Base-by-base conservation (phyloP, 2,888 invertebrate species). In the Chymomyza fuscimana region DNA sequence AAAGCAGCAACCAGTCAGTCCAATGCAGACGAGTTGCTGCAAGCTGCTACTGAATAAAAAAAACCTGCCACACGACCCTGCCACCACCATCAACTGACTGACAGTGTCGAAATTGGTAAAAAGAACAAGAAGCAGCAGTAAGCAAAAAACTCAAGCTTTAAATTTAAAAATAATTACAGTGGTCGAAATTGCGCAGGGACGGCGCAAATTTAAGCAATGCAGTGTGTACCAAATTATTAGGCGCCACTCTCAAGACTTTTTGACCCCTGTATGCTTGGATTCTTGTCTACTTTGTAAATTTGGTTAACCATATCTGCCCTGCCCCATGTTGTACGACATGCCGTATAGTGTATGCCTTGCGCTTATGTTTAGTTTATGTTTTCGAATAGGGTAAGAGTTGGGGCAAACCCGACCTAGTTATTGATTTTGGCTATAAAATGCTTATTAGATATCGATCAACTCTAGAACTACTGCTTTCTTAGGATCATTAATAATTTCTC, bases 31-130 rank as follows among this genome's bases (percentile, higher is more conserved):
- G 12, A 46, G 40, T 46, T 46, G 40, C 40, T 46, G 40, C 2
- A 46, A 32, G 2, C 40, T 46, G 40, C 40, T 12, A 46, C 12
- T 12, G 40, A 1, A 4, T n/a, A 25, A 25, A 25, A 46, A 12
- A 46, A 46, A 46, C 40, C 40, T 46, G 40, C 40, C 40, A 46
- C 40, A 46, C 40, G 40, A 46, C 40, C 40, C 40, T 46, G 40
- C 40, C 40, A 46, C 40, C 10, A 46, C 0, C 10, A 12, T 10
- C 4, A 9, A 32, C 40, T 4, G 12, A 46, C 40, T 46, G 40
- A 46, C 4, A 76, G 63, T 83, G 71, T 67, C 69, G 84, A 75
- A 77, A 78, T 75, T 68, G 56, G 77, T 65, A 67, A 65, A 63
- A 79, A 77, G 76, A 78, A 73, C 74, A 62, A 76, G 71, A 79